phyloP scores from a whole-genome alignment of 2,113 vertebrate genomes.

The Odontesthes bonariensis region DNA sequence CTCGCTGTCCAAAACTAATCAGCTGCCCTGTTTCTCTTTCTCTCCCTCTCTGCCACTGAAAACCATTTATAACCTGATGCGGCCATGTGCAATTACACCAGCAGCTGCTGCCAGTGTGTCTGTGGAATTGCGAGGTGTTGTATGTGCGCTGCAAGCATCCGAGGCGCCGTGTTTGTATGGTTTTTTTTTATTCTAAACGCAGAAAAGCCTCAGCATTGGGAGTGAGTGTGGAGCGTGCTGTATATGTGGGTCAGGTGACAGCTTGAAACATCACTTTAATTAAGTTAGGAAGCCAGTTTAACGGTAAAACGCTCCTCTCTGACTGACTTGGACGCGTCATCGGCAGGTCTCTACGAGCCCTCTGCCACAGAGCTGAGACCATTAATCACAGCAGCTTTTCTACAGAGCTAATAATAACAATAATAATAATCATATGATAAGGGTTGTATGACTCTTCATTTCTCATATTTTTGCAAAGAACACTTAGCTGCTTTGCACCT shows the following conservation, averaged over 20 bases:
- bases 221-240: neutral
- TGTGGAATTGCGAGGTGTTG: neutral
- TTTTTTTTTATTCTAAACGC: slow-evolving; percentile 7
- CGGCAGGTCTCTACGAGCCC: neutral
- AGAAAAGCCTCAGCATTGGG: neutral
- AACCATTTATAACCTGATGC: slow-evolving; percentile 58
- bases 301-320: slow-evolving; percentile 29
- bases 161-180: neutral
- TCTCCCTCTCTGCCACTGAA: slow-evolving; percentile 26
- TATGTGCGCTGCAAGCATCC: neutral
- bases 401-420: slow-evolving; percentile 10
- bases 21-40: slow-evolving; percentile 11
- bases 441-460: neutral
- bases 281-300: slow-evolving; percentile 50
- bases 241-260: slow-evolving; percentile 51
- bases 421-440: slow-evolving; percentile 14
- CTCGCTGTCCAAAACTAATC: slow-evolving; percentile 33
- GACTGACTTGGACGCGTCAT: slow-evolving; percentile 61
- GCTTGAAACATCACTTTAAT: slow-evolving; percentile 73
- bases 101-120: slow-evolving; percentile 53
- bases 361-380: slow-evolving; percentile 19
- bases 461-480: neutral
- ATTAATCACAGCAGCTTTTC: slow-evolving; percentile 30
- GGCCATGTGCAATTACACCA: slow-evolving; percentile 45
- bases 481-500: neutral